Evolutionary conservation across 2,888 invertebrate genomes (phyloP).

Genomic region (Xanthorhoe spadicearia): DNA sequence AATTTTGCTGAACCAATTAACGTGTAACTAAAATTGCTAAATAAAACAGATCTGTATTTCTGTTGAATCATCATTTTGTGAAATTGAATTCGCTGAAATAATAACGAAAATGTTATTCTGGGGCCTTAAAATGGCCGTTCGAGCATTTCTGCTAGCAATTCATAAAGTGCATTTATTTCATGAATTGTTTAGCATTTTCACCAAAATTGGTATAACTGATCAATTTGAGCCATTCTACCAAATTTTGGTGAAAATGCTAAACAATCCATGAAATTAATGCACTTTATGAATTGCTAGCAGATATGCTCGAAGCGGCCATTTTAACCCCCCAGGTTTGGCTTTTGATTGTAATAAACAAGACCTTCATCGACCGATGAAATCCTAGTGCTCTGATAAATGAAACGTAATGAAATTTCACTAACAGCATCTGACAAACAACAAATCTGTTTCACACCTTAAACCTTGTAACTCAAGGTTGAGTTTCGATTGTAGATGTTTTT

Average conservation of each 20-base stretch:
- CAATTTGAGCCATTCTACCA: too few relatives aligned
- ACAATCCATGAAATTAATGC: too few relatives aligned
- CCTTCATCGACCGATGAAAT: constrained; percentile 53
- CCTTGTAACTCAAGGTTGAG: constrained; percentile 24
- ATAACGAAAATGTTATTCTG: constrained; percentile 34
- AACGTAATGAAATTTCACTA: constrained; percentile 60
- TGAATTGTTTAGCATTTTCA: too few relatives aligned
- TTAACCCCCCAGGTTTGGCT: too few relatives aligned
- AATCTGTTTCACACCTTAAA: constrained; percentile 32
- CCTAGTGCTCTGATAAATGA: constrained; percentile 53
- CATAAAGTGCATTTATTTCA: too few relatives aligned
- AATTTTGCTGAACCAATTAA: neutral
- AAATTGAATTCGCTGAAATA: constrained; percentile 5
- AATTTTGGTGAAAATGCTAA: too few relatives aligned
- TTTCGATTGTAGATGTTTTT: constrained; percentile 43
- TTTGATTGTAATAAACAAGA: constrained; percentile 50
- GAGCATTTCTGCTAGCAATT: too few relatives aligned
- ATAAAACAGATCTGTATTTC: neutral
- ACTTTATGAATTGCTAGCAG: too few relatives aligned
- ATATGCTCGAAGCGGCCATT: too few relatives aligned
- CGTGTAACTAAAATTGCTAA: neutral
- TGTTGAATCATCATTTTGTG: neutral
- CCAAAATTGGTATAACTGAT: too few relatives aligned
- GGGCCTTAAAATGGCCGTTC: too few relatives aligned
- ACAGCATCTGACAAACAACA: constrained; percentile 46